phyloP scores from a whole-genome alignment of 1,140 invertebrate species.

The Dryas iulia region DNA sequence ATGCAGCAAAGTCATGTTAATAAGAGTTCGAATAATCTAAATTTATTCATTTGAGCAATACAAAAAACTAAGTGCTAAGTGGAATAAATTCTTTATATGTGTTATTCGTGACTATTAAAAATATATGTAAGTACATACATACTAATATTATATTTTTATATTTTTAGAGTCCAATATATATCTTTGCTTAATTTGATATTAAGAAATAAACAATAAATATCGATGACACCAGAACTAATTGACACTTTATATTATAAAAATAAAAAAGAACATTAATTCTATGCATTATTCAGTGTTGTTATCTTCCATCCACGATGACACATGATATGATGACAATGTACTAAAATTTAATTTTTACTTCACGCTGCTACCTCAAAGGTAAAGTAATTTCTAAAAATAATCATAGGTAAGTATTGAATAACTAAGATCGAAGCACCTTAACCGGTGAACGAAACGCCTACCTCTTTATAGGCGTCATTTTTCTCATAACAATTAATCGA shows the following conservation, averaged over 20 bases:
- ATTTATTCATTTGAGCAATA: not conserved
- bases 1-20: constrained; percentile 32
- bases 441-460: constrained; percentile 15
- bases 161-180: not conserved
- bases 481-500: constrained; percentile 31
- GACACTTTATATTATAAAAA: not conserved
- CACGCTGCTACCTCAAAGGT: not conserved
- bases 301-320: not conserved
- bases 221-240: not conserved
- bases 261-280: not conserved
- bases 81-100: not conserved
- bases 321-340: not conserved
- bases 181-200: not conserved
- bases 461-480: constrained; percentile 20
- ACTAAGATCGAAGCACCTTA: not conserved
- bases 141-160: not conserved
- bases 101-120: not conserved
- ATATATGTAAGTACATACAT: not conserved
- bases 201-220: not conserved
- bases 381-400: constrained; percentile 8
- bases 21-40: not conserved
- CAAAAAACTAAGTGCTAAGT: not conserved
- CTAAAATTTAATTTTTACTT: not conserved
- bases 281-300: not conserved
- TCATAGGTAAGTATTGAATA: not conserved